Evolutionary conservation across 53 echinoderm and acorn worm species (phyloP), one percentile per base, ranked within the genome.

Genomic region (Hippasteria phrygiana): DNA sequence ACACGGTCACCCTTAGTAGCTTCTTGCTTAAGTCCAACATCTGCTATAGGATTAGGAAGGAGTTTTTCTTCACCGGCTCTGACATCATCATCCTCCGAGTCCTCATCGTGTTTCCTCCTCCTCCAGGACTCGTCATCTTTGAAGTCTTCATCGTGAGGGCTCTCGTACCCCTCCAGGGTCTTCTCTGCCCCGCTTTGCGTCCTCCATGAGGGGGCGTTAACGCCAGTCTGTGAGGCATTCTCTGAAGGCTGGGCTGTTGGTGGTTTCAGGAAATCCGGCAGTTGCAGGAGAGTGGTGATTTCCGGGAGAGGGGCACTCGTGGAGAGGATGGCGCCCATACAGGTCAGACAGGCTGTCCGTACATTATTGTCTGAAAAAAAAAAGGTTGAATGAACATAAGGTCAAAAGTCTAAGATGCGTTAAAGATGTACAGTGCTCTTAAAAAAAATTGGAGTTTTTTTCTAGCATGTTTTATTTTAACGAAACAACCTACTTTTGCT

Each of bases 281-380:
- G 72, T 66, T 86, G 74, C 7, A 97, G 88, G 71, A 97, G 93
- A 31, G 69, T 48, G 29, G 87, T 78, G 87, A 97, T 88, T 59
- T 97, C 97, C 0, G 66, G 56, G 0, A 97, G 94, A 1, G 93
- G 97, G 18, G 91, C 87, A 41, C 71, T 90, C 24, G 90, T 92
- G n/a, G 93, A 85, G 0, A 97, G 89, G 37, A 94, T 74, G 18
- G 95, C 92, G 18, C 97, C 97, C 71, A 97, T 75, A 41, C 95
- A 97, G 14, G 97, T 97, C 91, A 97, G 91, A 56, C 97, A 97
- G 55, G 97, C 97, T 38, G 95, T 95, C 14, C 97, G 90, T 18
- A 97, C 95, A 16, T 95, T 93, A 48, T 96, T 95, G 62, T 97
- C 97, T 97, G 88, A 62, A n/a, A 79, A 26, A 29, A 5, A 42